phyloP scores from a whole-genome alignment of 2,888 invertebrate genomes.

The Hemistola chrysoprasaria region DNA sequence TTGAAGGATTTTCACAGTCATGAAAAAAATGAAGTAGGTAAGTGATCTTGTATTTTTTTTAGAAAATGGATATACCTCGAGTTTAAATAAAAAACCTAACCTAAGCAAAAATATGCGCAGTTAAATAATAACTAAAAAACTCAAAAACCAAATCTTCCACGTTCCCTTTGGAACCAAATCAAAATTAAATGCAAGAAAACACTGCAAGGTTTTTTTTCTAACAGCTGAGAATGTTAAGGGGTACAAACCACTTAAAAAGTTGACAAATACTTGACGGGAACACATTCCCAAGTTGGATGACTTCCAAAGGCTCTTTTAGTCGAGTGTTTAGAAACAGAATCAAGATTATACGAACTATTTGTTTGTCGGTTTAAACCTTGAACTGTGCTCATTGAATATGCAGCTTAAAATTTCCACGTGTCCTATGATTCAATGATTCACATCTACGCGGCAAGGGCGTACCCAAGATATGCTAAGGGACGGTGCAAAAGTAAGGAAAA shows the following conservation, averaged over 20 bases:
- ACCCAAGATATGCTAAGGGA: too few relatives aligned
- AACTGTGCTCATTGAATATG: constrained; percentile 44
- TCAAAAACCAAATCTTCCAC: constrained; percentile 24
- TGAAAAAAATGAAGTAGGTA: constrained; percentile 5
- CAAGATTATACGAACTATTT: constrained; percentile 37
- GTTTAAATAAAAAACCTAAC: constrained; percentile 7
- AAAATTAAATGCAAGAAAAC: constrained; percentile 25
- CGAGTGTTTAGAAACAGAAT: constrained; percentile 37
- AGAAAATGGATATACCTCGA: neutral
- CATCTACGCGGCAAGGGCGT: neutral
- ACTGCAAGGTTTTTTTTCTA: constrained; percentile 29
- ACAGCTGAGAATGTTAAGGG: constrained; percentile 26
- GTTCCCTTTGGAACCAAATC: constrained; percentile 22
- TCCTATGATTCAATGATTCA: constrained; percentile 5
- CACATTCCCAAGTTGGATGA: constrained; percentile 46
- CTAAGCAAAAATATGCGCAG: constrained; percentile 11
- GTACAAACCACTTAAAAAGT: constrained; percentile 29
- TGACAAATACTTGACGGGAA: constrained; percentile 31
- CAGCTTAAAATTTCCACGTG: constrained; percentile 23
- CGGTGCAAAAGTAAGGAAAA: too few relatives aligned
- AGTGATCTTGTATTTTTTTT: neutral
- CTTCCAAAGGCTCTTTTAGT: constrained; percentile 57
- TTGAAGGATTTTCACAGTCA: constrained; percentile 18
- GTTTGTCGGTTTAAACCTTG: constrained; percentile 41
- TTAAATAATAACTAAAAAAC: constrained; percentile 17